Evolutionary conservation across 2,113 vertebrate species (phyloP).

Genomic region (Hemibagrus wyckioides): DNA sequence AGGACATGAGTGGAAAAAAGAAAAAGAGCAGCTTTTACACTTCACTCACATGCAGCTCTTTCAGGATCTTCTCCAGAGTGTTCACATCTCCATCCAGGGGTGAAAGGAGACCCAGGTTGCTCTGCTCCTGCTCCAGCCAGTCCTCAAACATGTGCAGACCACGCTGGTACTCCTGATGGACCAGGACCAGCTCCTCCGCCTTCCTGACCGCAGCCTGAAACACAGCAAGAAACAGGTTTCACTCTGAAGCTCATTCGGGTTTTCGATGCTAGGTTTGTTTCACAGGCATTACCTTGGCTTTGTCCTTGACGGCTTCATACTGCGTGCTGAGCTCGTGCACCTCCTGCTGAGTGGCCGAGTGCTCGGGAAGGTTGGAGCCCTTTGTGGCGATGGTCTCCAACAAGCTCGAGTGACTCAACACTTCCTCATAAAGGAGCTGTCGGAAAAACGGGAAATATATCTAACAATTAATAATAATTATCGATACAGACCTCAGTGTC

Average conservation of each 20-base stretch:
- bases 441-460: constrained; percentile 25
- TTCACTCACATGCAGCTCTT: constrained; percentile 82
- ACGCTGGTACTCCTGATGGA: constrained; percentile 91
- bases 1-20: not conserved
- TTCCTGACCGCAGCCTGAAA: constrained; percentile 82
- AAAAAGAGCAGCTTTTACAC: not conserved
- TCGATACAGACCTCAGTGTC: not conserved
- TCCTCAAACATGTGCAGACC: constrained; percentile 88
- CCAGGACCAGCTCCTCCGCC: constrained; percentile 82
- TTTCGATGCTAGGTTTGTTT: not conserved
- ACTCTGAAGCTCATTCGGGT: not conserved
- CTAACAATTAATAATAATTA: not conserved
- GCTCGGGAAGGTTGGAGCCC: constrained; percentile 86
- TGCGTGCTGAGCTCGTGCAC: constrained; percentile 87
- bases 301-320: constrained; percentile 81
- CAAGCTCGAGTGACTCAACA: constrained; percentile 86
- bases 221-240: constrained; percentile 19
- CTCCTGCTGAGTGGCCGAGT: constrained; percentile 86
- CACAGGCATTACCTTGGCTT: constrained; percentile 76
- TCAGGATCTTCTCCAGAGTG: constrained; percentile 79
- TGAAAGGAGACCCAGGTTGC: constrained; percentile 77
- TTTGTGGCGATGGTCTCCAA: constrained; percentile 91
- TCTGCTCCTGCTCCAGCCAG: constrained; percentile 90
- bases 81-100: constrained; percentile 81
- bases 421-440: constrained; percentile 91